Evolutionary conservation across 2,113 vertebrate species (phyloP).

Genomic region (Petrocephalus zakoni): DNA sequence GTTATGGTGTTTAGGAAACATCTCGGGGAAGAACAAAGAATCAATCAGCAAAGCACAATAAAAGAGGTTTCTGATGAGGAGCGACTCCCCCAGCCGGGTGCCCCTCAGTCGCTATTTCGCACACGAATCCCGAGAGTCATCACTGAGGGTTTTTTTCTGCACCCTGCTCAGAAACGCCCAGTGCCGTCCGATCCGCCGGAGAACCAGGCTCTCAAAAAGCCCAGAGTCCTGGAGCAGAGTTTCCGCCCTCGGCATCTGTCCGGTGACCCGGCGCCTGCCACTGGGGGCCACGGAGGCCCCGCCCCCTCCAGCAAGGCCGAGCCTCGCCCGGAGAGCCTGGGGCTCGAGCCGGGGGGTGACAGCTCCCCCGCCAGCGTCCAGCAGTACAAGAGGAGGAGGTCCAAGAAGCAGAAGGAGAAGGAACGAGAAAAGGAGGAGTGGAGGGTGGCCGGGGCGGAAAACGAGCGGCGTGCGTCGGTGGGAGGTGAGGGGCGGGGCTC

Average conservation of each 20-base stretch:
- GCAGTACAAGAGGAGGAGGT: conserved; percentile 63
- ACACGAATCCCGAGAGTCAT: neutral
- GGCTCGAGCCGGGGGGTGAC: conserved; percentile 5
- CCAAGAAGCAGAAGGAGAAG: conserved; percentile 69
- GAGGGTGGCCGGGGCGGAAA: conserved; percentile 57
- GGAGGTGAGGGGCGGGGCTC: conserved; percentile 38
- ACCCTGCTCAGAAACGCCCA: conserved; percentile 59
- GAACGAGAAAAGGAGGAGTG: conserved; percentile 58
- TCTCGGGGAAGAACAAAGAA: neutral
- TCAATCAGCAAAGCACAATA: neutral
- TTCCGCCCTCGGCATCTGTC: conserved; percentile 49
- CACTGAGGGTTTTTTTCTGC: neutral
- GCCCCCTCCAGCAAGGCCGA: conserved; percentile 45
- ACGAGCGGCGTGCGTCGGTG: conserved; percentile 61
- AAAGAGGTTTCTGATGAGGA: neutral
- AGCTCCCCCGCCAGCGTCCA: conserved; percentile 34
- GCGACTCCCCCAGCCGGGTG: neutral
- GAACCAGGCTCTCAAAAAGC: conserved; percentile 62
- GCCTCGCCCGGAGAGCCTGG: conserved; percentile 41
- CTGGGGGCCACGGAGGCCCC: conserved; percentile 33
- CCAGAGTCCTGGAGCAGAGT: conserved; percentile 53
- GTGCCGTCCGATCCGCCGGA: conserved; percentile 51
- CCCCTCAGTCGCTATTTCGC: too few relatives aligned
- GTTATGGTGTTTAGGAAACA: neutral
- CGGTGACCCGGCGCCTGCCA: conserved; percentile 38